Evolutionary conservation across 2,113 vertebrate genomes (phyloP).

Genomic region (Pachyramphus minor): DNA sequence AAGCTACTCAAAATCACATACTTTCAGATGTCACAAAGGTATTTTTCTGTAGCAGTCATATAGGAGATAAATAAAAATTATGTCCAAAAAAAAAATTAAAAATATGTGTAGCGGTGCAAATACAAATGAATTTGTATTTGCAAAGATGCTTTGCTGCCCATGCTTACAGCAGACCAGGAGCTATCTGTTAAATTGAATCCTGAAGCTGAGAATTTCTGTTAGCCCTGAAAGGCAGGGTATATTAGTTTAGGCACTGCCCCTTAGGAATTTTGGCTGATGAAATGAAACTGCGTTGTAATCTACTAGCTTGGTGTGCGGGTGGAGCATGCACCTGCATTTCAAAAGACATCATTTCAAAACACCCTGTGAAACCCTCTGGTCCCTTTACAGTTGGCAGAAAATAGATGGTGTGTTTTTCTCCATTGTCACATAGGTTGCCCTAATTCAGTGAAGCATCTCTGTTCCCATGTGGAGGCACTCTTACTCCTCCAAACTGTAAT

Average conservation of each 20-base stretch:
- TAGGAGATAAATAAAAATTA: background rate
- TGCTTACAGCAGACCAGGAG: background rate
- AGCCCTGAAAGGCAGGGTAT: background rate
- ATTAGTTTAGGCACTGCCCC: background rate
- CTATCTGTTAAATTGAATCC: background rate
- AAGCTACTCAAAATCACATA: background rate
- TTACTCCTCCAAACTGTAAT: slow-evolving; percentile 42
- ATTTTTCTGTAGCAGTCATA: background rate
- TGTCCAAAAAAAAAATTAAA: background rate
- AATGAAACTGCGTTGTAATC: background rate
- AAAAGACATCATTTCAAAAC: background rate
- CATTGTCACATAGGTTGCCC: background rate
- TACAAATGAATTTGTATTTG: background rate
- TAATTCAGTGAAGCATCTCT: slow-evolving; percentile 10
- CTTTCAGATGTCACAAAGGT: background rate
- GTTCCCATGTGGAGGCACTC: slow-evolving; percentile 56
- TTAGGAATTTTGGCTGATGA: background rate
- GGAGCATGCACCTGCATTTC: background rate
- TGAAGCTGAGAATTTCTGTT: background rate
- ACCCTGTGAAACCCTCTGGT: background rate
- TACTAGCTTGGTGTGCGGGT: background rate
- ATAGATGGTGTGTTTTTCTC: background rate
- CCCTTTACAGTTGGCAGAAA: background rate
- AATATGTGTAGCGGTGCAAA: background rate
- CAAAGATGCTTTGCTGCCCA: background rate